Percentiles rank a stretch among this genome's conserved stretches.
Evolutionary conservation across 1,140 invertebrate species (phyloP).

Genomic region (Cotesia glomerata): DNA sequence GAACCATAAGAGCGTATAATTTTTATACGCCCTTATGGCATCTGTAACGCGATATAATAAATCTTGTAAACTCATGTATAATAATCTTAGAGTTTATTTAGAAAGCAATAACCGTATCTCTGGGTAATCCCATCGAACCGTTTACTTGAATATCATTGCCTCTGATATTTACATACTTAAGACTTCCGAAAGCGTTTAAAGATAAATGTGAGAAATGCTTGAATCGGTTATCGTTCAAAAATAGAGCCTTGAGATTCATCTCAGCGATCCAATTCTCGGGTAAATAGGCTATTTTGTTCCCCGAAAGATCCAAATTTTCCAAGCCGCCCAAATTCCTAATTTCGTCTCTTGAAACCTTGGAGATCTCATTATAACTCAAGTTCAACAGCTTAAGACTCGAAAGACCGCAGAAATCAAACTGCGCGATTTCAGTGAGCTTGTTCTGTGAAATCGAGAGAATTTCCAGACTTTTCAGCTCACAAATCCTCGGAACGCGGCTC

Average conservation of each 20-base stretch:
- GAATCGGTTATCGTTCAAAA: background rate
- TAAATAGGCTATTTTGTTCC: background rate
- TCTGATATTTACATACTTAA: slow-evolving; percentile 23
- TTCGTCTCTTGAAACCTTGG: background rate
- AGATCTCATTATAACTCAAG: background rate
- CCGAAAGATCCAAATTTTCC: background rate
- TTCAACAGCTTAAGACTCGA: background rate
- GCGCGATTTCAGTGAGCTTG: background rate
- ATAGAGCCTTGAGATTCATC: background rate
- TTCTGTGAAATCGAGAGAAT: slow-evolving; percentile 6
- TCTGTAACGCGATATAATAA: too few species aligned
- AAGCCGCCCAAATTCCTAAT: background rate
- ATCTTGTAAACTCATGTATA: too few species aligned
- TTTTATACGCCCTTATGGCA: too few species aligned
- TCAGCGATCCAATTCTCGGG: background rate
- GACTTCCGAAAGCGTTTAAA: slow-evolving; percentile 14
- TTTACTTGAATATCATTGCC: slow-evolving; percentile 23
- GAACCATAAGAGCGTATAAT: too few species aligned
- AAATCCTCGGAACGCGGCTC: slow-evolving; percentile 1
- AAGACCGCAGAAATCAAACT: background rate
- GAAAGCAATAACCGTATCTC: too few species aligned
- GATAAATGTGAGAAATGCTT: background rate
- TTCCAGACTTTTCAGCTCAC: background rate
- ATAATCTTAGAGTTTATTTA: too few species aligned
- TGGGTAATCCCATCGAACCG: background rate